Conservation (phyloP, 2,113 vertebrate species). For the Xenopus laevis region DNA sequence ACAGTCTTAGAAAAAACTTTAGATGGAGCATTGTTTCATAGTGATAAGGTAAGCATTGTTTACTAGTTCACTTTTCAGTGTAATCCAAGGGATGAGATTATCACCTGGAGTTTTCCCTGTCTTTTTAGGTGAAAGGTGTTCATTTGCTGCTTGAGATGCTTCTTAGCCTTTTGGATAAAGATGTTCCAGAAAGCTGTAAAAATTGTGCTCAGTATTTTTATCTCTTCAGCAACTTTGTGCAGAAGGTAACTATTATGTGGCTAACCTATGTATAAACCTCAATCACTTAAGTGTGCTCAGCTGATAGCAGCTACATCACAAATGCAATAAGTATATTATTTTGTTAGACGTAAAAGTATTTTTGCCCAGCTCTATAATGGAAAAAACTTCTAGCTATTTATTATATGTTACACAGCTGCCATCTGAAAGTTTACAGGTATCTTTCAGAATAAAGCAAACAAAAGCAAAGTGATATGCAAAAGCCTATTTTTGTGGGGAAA, state of each 20-base stretch:
- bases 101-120: constrained; percentile 7
- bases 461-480: too few species aligned
- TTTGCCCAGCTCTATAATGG: too few species aligned
- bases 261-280: neutral
- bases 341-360: too few species aligned
- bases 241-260: constrained; percentile 74
- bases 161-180: constrained; percentile 91
- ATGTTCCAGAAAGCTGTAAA: constrained; percentile 96
- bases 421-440: too few species aligned
- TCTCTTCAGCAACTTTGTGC: constrained; percentile 94
- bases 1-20: constrained; percentile 95
- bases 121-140: constrained; percentile 70
- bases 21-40: constrained; percentile 89
- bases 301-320: too few species aligned
- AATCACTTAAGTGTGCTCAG: too few species aligned
- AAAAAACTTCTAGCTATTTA: too few species aligned
- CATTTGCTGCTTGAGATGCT: constrained; percentile 82
- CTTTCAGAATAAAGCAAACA: too few species aligned
- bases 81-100: neutral
- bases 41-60: constrained; percentile 71
- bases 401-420: too few species aligned
- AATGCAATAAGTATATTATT: too few species aligned
- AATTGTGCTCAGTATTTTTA: constrained; percentile 96
- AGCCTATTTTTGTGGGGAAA: too few species aligned
- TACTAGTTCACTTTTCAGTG: neutral